A percentile compares a stretch with the other conserved stretches of the same genome.
Conservation (phyloP, 2,797 vertebrate genomes). For the Poeciliopsis presidionis region DNA sequence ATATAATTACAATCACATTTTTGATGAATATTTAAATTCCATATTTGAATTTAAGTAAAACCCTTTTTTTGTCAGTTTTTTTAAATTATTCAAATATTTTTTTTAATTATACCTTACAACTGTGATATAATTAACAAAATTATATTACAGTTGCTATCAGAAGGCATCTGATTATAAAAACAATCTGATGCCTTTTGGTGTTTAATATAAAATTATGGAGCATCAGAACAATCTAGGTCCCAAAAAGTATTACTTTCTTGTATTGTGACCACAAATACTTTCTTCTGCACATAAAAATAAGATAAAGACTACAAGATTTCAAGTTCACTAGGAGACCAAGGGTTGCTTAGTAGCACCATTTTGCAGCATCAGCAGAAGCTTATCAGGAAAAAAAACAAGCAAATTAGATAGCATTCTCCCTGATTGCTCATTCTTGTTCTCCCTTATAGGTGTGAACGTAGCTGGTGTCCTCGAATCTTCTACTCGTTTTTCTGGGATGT, state of each 20-base stretch:
- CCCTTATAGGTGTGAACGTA: constrained; percentile 15
- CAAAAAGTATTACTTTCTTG: neutral
- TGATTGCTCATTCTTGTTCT: constrained; percentile 15
- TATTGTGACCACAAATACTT: no score
- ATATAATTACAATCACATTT: neutral
- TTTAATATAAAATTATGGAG: neutral
- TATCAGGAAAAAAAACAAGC: constrained; percentile 5
- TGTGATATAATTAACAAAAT: no score
- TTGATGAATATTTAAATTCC: neutral
- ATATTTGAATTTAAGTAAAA: neutral
- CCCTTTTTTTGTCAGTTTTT: neutral
- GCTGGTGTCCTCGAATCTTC: constrained; percentile 32
- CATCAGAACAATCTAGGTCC: neutral
- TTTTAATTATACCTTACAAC: neutral
- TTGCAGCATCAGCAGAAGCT: neutral
- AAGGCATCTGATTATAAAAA: neutral
- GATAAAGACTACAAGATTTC: neutral
- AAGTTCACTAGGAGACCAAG: neutral
- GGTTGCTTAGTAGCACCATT: neutral
- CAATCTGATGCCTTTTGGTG: neutral
- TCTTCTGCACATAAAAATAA: neutral
- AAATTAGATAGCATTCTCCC: constrained; percentile 36
- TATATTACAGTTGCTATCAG: no score
- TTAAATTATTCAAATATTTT: neutral
- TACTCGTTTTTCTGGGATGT: constrained; percentile 26